These are phyloP conservation scores for Drosophila borealis DNA, from an alignment of 2,888 invertebrate species.

Conservation along the genomic window DNA sequence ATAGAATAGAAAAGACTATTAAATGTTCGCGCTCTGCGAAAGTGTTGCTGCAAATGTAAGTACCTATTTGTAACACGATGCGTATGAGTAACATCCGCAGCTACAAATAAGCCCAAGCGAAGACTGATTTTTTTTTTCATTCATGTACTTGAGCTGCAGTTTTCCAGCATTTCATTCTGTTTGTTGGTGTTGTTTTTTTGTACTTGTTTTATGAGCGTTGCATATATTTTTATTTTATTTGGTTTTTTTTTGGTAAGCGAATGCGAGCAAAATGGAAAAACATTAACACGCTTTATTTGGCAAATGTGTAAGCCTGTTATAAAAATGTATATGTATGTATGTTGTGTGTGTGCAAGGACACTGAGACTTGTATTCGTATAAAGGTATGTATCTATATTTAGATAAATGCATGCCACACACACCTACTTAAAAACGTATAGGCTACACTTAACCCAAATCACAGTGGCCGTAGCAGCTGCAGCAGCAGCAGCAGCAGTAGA, in stretches of 20 bases:
- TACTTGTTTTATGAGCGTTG: constrained; percentile 53
- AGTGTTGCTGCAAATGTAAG: constrained; percentile 56
- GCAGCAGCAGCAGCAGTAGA: constrained; percentile 26
- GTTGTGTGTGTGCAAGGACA: constrained; percentile 61
- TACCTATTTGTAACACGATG: constrained; percentile 38
- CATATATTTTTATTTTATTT: constrained; percentile 13
- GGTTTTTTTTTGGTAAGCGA: constrained; percentile 43
- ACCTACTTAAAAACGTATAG: constrained; percentile 78
- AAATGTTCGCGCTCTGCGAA: constrained; percentile 39
- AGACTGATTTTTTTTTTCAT: constrained; percentile 29
- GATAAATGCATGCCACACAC: constrained; percentile 32
- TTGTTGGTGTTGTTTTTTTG: constrained; percentile 22
- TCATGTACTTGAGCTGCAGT: constrained; percentile 18
- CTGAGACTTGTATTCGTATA: constrained; percentile 17
- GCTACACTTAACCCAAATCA: constrained; percentile 80
- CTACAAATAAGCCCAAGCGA: constrained; percentile 23
- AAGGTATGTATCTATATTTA: constrained; percentile 5
- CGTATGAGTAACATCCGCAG: constrained; percentile 53
- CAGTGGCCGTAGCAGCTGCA: constrained; percentile 46
- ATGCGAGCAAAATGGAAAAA: constrained; percentile 73
- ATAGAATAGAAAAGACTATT: constrained; percentile 51
- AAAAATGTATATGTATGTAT: background rate
- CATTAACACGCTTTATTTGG: constrained; percentile 80
- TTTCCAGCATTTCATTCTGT: constrained; percentile 45
- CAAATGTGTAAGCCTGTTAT: constrained; percentile 57